Evolutionary conservation across 2,797 vertebrate species (phyloP), one percentile per base, ranked within the genome.

Genomic region (Coluber constrictor): DNA sequence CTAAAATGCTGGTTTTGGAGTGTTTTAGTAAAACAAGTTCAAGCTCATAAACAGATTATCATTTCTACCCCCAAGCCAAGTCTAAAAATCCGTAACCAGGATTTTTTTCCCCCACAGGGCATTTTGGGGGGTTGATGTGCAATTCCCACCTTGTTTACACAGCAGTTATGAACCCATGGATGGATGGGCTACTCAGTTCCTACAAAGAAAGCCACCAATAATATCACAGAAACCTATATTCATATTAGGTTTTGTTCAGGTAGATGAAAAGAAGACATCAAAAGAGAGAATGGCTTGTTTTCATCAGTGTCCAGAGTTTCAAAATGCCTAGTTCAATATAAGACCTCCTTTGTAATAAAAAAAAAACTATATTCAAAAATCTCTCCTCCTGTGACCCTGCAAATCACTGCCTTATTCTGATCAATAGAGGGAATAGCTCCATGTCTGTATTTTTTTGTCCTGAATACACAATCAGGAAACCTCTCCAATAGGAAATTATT

Each of bases 391-490:
- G 1, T 59, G 55, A 27, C 15, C 57, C 37, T 56, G 15, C 15
- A 60, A 60, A 91, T 27, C 32, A 83, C 8, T 16, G n/a, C n/a
- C 54, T 79, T 37, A 27, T 32, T 59, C n/a, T 83, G n/a, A 55
- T 37, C 32, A 90, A 90, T 74, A 25, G 15, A 16, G 37, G 55
- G 55, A 37, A 25, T 47, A 37, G 54, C 10, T 59, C 54, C 37
- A 18, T 32, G 23, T 27, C 43, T 92, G 16, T 56, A 32, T 32
- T 60, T 89, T 88, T 88, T 59, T 56, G 59, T 61, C n/a, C 29
- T 27, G 70, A 15, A 66, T 59, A 37, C 13, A 93, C 0, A 0
- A 32, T 55, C 23, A 63, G 32, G 20, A 13, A 54, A 7, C 27
- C 29, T 90, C 25, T 60, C 43, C 59, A 55, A 16, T 32, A 60